These are phyloP conservation scores for Gonioctena quinquepunctata DNA, from an alignment of 1,140 invertebrate species.

Conservation along the genomic window DNA sequence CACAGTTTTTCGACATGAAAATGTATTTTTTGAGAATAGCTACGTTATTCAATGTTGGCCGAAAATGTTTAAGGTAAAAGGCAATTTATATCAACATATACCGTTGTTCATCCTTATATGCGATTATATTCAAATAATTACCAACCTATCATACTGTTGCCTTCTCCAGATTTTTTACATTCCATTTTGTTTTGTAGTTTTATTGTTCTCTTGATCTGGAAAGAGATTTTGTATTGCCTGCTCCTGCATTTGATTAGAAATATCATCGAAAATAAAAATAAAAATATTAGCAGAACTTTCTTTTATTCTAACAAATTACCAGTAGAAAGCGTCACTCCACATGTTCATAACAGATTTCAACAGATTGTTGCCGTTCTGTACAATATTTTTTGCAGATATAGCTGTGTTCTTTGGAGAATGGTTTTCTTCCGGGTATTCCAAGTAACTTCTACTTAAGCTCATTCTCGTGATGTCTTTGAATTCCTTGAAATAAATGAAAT, in stretches of 20 bases:
- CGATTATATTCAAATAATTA: no score
- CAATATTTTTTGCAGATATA: background rate
- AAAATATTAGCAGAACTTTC: background rate
- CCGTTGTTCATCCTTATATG: no score
- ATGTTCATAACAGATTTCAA: constrained; percentile 26
- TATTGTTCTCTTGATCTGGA: background rate
- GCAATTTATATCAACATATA: no score
- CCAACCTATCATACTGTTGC: background rate
- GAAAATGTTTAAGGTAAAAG: no score
- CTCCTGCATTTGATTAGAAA: background rate
- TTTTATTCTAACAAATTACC: constrained; percentile 17
- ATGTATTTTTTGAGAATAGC: no score
- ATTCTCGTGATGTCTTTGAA: constrained; percentile 21
- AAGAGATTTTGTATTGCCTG: constrained; percentile 1
- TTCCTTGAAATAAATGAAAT: constrained; percentile 17
- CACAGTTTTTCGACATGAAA: no score
- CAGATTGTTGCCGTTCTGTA: constrained; percentile 9
- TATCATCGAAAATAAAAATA: background rate
- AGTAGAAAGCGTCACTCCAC: constrained; percentile 38
- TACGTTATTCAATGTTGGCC: no score
- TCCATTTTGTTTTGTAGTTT: background rate
- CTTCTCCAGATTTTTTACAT: background rate
- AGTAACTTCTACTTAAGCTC: constrained; percentile 10
- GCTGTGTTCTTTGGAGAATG: constrained; percentile 19
- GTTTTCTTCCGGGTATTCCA: constrained; percentile 33